Evolutionary conservation across 2,797 vertebrate species (phyloP).

Genomic region (Aphelocoma californica): DNA sequence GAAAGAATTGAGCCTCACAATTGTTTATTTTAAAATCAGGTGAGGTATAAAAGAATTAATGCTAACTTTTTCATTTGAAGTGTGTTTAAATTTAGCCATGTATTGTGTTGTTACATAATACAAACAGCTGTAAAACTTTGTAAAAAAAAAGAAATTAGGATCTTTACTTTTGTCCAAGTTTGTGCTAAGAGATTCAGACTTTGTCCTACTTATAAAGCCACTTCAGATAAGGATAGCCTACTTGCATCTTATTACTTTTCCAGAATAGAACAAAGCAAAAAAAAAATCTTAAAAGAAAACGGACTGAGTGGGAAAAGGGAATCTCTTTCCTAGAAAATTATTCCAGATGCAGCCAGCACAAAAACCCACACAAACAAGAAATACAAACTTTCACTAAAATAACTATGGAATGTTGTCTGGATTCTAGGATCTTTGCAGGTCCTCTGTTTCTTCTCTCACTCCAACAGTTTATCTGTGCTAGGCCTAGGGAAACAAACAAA

Average conservation of each 20-base stretch:
- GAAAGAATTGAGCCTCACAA: background rate
- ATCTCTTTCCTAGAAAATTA: slow-evolving; percentile 41
- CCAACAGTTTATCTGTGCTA: background rate
- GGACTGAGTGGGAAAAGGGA: background rate
- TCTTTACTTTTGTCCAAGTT: slow-evolving; percentile 21
- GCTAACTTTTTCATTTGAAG: background rate
- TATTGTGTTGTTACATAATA: slow-evolving; percentile 3
- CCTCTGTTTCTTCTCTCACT: background rate
- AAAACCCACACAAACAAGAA: background rate
- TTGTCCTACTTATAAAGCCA: slow-evolving; percentile 58
- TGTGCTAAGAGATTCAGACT: slow-evolving; percentile 44
- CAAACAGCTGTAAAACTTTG: background rate
- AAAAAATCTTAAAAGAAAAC: background rate
- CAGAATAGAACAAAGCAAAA: slow-evolving; percentile 36
- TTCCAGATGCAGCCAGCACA: background rate
- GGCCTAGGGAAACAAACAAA: background rate
- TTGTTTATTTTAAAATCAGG: background rate
- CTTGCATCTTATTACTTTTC: slow-evolving; percentile 64
- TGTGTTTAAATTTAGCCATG: slow-evolving; percentile 11
- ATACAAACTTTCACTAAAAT: background rate
- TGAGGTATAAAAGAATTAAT: background rate
- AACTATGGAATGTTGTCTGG: background rate
- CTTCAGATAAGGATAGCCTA: slow-evolving; percentile 59
- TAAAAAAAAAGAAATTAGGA: background rate
- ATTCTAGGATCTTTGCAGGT: background rate